These are phyloP conservation scores for Epinotia bilunana DNA, from an alignment of 2,888 invertebrate species.

Conservation along the genomic window DNA sequence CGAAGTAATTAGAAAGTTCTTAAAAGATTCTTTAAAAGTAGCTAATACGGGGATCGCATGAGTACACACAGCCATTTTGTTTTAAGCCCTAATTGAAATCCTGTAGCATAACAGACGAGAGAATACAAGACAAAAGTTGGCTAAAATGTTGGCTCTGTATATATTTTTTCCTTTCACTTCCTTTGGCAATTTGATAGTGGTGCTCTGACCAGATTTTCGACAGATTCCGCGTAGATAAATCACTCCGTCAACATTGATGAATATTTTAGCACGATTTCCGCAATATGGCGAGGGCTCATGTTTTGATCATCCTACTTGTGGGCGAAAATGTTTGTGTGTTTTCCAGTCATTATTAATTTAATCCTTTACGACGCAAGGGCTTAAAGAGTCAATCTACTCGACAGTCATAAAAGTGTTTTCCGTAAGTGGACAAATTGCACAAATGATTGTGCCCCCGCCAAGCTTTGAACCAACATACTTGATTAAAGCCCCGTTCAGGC, in stretches of 20 bases:
- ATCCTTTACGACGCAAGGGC: background rate
- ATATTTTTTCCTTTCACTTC: constrained; percentile 10
- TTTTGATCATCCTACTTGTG: constrained; percentile 12
- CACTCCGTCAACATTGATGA: constrained; percentile 24
- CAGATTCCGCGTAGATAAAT: constrained; percentile 25
- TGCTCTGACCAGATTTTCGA: constrained; percentile 20
- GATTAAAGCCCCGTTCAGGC: constrained; percentile 55
- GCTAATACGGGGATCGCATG: constrained; percentile 42
- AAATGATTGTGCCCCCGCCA: constrained; percentile 35
- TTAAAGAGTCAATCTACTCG: constrained; percentile 4
- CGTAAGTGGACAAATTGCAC: constrained; percentile 38
- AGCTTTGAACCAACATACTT: constrained; percentile 42
- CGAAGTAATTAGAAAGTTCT: constrained; percentile 42
- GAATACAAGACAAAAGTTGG: constrained; percentile 6
- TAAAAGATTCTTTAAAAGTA: constrained; percentile 34
- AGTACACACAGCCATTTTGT: constrained; percentile 32
- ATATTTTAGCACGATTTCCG: constrained; percentile 28
- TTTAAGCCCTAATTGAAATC: constrained; percentile 33
- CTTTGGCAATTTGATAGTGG: constrained; percentile 17
- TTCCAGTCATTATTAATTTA: constrained; percentile 1
- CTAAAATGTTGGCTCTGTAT: constrained; percentile 3
- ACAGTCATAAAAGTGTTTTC: constrained; percentile 20
- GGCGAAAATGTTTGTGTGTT: background rate
- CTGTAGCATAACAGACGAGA: constrained; percentile 19
- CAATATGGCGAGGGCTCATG: constrained; percentile 10